Conservation (phyloP, 2,113 vertebrate species). For the Gobiocypris rarus region DNA sequence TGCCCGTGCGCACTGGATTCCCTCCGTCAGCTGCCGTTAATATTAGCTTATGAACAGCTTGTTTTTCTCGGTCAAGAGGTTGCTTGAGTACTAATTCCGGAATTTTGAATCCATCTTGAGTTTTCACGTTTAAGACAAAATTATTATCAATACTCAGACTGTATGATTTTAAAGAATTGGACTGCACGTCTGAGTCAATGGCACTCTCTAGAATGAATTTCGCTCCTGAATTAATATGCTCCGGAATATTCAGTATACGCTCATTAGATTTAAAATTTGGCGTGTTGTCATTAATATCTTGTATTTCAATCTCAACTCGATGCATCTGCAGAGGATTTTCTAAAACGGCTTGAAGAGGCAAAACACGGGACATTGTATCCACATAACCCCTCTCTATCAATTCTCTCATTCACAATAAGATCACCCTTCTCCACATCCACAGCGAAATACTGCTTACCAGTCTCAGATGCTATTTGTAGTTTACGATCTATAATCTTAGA, state of each 20-base stretch:
- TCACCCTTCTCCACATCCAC: constrained; percentile 68
- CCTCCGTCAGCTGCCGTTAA: constrained; percentile 70
- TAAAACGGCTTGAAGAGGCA: constrained; percentile 68
- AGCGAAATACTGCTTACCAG: constrained; percentile 79
- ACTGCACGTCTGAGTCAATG: constrained; percentile 64
- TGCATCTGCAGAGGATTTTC: constrained; percentile 69
- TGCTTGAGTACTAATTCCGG: constrained; percentile 68
- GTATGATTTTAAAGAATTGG: constrained; percentile 57
- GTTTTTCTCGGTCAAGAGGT: constrained; percentile 67
- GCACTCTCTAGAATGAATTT: constrained; percentile 64
- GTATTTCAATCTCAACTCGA: constrained; percentile 76
- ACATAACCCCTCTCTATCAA: constrained; percentile 71
- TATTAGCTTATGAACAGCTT: constrained; percentile 59
- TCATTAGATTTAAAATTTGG: constrained; percentile 74
- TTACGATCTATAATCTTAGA: constrained; percentile 78
- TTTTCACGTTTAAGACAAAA: constrained; percentile 67
- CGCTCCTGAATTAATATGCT: constrained; percentile 71
- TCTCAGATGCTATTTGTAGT: constrained; percentile 76
- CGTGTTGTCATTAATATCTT: constrained; percentile 77
- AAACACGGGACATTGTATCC: constrained; percentile 60
- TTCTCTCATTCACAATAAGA: constrained; percentile 64
- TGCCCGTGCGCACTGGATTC: constrained; percentile 69
- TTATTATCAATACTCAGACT: constrained; percentile 54
- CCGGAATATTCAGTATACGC: constrained; percentile 74
- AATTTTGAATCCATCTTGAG: constrained; percentile 60